A percentile compares a stretch with the other conserved stretches of the same genome.
These are phyloP conservation scores for Thymallus thymallus DNA, from an alignment of 2,113 vertebrate genomes.

Conservation along the genomic window DNA sequence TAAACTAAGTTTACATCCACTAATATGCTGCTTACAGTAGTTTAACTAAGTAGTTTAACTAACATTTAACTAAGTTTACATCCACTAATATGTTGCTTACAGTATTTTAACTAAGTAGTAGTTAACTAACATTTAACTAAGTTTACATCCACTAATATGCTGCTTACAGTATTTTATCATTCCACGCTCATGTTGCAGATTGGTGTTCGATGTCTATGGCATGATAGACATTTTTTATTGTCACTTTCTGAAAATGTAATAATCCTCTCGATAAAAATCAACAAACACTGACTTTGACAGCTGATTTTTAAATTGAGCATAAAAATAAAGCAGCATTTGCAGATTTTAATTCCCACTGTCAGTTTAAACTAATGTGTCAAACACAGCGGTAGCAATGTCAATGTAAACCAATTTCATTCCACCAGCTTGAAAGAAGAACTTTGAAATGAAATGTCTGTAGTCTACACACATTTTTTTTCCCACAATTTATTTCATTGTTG, in stretches of 20 bases:
- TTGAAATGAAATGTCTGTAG: slow-evolving; percentile 62
- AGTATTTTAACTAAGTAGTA: neutral
- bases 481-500: slow-evolving; percentile 32
- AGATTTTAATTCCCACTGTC: slow-evolving; percentile 77
- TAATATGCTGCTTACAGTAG: too few species aligned
- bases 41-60: too few species aligned
- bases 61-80: neutral
- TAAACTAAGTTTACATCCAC: too few species aligned
- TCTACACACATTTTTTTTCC: slow-evolving; percentile 26
- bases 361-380: slow-evolving; percentile 72
- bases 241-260: slow-evolving; percentile 73
- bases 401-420: slow-evolving; percentile 67
- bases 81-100: too few species aligned
- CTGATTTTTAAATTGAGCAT: slow-evolving; percentile 71
- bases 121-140: too few species aligned
- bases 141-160: neutral
- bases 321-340: slow-evolving; percentile 60
- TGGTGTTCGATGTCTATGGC: slow-evolving; percentile 35
- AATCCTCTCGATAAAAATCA: slow-evolving; percentile 77
- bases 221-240: slow-evolving; percentile 76
- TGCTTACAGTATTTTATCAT: neutral
- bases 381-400: slow-evolving; percentile 60
- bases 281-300: slow-evolving; percentile 71
- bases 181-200: neutral
- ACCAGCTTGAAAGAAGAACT: slow-evolving; percentile 56